These are phyloP conservation scores for Tetragonisca angustula DNA, from an alignment of 2,888 invertebrate genomes.

Conservation along the genomic window DNA sequence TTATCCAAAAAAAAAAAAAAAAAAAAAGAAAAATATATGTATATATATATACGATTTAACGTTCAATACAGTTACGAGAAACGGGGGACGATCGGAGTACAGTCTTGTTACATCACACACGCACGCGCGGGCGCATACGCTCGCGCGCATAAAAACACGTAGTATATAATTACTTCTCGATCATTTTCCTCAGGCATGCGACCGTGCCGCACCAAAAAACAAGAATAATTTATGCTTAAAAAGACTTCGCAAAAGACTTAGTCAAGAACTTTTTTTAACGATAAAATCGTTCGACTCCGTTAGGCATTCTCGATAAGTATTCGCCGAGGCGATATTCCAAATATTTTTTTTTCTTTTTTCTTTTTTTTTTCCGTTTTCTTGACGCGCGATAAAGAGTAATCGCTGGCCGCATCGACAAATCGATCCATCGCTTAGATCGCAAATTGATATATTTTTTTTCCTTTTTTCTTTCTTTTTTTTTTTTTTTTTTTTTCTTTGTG, in stretches of 20 bases:
- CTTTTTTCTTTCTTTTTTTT: too few species aligned
- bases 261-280: slow-evolving; percentile 79
- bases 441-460: background rate
- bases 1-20: too few species aligned
- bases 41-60: slow-evolving; percentile 17
- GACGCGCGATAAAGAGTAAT: background rate
- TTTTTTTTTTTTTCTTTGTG: background rate
- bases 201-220: slow-evolving; percentile 59
- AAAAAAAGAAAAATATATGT: slow-evolving; percentile 3
- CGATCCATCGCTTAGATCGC: slow-evolving; percentile 7
- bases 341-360: background rate
- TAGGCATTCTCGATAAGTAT: slow-evolving; percentile 67
- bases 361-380: background rate
- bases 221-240: slow-evolving; percentile 81
- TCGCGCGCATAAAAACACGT: slow-evolving; percentile 59
- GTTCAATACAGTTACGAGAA: slow-evolving; percentile 50
- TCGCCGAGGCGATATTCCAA: slow-evolving; percentile 14
- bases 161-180: slow-evolving; percentile 52
- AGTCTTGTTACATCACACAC: slow-evolving; percentile 55
- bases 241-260: slow-evolving; percentile 77
- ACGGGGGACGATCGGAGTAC: slow-evolving; percentile 57
- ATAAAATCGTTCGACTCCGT: slow-evolving; percentile 79
- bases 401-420: background rate
- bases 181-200: slow-evolving; percentile 64
- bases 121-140: background rate